phyloP scores from a whole-genome alignment of 2,113 vertebrate species.

The Poeciliopsis retropinna region DNA sequence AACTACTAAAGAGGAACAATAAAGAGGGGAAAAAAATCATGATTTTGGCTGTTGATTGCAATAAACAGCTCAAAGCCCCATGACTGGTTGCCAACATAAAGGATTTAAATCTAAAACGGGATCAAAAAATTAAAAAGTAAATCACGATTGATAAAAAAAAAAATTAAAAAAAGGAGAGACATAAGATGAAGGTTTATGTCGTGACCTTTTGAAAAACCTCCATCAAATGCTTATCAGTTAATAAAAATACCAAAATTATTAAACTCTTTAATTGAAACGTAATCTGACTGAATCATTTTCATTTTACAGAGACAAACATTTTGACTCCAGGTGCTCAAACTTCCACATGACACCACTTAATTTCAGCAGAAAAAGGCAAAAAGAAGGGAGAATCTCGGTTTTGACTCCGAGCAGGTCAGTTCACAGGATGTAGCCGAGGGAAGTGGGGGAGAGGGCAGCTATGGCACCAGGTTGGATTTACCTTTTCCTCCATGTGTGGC shows the following conservation, averaged over 20 bases:
- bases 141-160: too few relatives aligned
- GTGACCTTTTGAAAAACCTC: too few relatives aligned
- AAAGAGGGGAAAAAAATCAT: background rate
- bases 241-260: too few relatives aligned
- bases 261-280: too few relatives aligned
- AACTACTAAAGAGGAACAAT: background rate
- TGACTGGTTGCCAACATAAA: too few relatives aligned
- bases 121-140: background rate
- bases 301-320: background rate
- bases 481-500: constrained; percentile 98
- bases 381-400: background rate
- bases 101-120: background rate
- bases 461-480: constrained; percentile 80
- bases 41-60: background rate
- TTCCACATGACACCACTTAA: background rate
- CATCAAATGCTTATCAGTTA: too few relatives aligned
- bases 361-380: background rate
- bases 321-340: background rate
- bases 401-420: constrained; percentile 35
- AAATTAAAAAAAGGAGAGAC: too few relatives aligned
- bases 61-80: too few relatives aligned
- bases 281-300: background rate
- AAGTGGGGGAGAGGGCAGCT: background rate
- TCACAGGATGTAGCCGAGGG: constrained; percentile 4
- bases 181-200: too few relatives aligned